Conservation (phyloP, 2,888 invertebrate genomes). For the Steinernema carpocapsae region DNA sequence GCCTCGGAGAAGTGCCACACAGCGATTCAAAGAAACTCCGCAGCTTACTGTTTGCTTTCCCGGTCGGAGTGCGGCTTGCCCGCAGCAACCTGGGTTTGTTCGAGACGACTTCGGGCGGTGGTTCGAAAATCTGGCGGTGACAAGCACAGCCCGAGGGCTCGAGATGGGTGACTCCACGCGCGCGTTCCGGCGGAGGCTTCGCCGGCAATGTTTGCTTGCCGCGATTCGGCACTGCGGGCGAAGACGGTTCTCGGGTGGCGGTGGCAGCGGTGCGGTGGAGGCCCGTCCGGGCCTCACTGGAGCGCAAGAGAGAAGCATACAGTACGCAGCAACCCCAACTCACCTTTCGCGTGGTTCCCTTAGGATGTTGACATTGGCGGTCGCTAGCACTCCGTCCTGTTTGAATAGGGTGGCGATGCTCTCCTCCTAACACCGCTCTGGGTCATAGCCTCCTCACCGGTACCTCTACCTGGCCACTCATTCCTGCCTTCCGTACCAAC, state of each 20-base stretch:
- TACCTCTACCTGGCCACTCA: conserved; percentile 24
- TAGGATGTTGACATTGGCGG: conserved; percentile 35
- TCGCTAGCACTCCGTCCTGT: conserved; percentile 34
- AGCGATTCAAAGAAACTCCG: neutral
- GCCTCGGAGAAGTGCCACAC: conserved; percentile 16
- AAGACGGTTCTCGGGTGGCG: neutral
- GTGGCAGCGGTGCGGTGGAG: neutral
- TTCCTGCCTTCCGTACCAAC: conserved; percentile 9
- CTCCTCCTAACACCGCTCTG: conserved; percentile 34
- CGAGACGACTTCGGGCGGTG: too few species aligned
- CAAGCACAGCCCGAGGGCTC: too few species aligned
- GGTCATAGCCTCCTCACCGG: conserved; percentile 31
- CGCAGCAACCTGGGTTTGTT: too few species aligned
- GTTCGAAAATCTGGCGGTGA: too few species aligned
- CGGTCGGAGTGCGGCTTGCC: too few species aligned
- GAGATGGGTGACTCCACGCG: too few species aligned
- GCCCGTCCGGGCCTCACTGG: conserved; percentile 5
- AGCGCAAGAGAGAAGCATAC: conserved; percentile 32
- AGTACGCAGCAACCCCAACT: neutral
- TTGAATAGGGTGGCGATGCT: conserved; percentile 35
- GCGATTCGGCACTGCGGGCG: too few species aligned
- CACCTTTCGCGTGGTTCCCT: conserved; percentile 33
- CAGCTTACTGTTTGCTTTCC: conserved; percentile 13
- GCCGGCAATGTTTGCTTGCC: conserved; percentile 24
- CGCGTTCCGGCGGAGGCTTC: too few species aligned